Evolutionary conservation across 23 tunicate genomes (phyloP), one percentile per base, ranked within the genome.

Genomic region (Halocynthia roretzi): DNA sequence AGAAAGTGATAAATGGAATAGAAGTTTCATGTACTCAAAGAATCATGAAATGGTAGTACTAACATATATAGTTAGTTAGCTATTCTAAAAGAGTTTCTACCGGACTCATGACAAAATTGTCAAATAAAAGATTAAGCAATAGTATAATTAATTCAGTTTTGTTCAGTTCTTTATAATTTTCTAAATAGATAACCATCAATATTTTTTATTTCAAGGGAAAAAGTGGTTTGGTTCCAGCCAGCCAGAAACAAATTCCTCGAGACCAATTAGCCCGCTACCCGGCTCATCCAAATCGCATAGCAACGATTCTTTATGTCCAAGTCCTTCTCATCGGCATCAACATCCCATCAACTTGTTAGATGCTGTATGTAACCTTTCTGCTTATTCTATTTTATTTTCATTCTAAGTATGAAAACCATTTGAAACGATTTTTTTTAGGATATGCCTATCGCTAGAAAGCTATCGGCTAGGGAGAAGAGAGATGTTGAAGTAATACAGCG

Each of bases 401-500:
- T 22, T 58, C 6, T 10, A 18, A 68, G 15, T 20, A 15, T 20
- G 5, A 18, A 17, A 17, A 2, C 11, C 4, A 2, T 50, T 11
- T 1, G 4, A 72, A 72, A 1, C 5, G 5, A 4, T 54, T 5
- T 68, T 52, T 64, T 76, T 0, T 68, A 83, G 87, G 77, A 80
- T 23, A 84, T 84, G 88, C 81, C 81, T 75, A 74, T 76, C 50
- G 72, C 89, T 7, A 87, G 93, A 51, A 90, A 84, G 40, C 74
- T 90, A 19, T 69, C 96, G 10, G 48, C 77, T 7, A 87, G 84
- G 8, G 98, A 94, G 51, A 84, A 94, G 54, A 71, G 98, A 31
- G 98, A 94, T 61, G 93, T 89, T 14, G 90, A 94, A 11, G 93
- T 87, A 21, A 89, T 94, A n/a, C 86, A 91, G 23, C 76, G 94